These are phyloP conservation scores for Druon quercuslanigerum DNA, from an alignment of 1,140 invertebrate genomes.

Conservation along the genomic window DNA sequence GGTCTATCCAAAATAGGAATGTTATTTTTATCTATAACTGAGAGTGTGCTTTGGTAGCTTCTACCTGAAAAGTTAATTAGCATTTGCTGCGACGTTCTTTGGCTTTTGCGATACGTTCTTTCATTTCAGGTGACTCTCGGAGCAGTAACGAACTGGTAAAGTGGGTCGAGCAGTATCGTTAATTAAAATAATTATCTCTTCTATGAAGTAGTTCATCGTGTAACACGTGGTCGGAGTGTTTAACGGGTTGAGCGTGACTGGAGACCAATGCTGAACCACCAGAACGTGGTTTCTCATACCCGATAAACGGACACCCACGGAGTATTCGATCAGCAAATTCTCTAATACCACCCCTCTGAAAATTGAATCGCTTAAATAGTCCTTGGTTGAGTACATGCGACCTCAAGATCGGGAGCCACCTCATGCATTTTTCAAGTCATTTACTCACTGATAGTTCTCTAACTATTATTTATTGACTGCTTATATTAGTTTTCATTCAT, in stretches of 20 bases:
- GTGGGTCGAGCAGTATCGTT: slow-evolving; percentile 29
- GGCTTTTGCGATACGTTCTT: not conserved
- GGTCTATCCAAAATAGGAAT: no score
- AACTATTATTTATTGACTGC: no score
- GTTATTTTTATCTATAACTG: no score
- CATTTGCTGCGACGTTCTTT: not conserved
- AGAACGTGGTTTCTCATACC: slow-evolving; percentile 1
- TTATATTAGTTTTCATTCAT: no score
- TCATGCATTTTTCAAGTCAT: no score
- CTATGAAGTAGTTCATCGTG: slow-evolving; percentile 14
- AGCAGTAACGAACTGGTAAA: slow-evolving; percentile 4
- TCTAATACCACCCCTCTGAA: not conserved
- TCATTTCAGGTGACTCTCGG: not conserved
- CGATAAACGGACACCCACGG: not conserved
- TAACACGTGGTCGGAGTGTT: slow-evolving; percentile 28
- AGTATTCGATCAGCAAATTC: slow-evolving; percentile 2
- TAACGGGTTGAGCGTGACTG: slow-evolving; percentile 24
- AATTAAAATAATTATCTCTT: slow-evolving; percentile 27
- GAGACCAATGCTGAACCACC: not conserved
- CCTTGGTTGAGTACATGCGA: not conserved
- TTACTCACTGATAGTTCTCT: no score
- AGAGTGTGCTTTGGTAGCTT: not conserved
- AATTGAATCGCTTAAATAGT: not conserved
- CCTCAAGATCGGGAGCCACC: no score
- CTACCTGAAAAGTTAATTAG: slow-evolving; percentile 18